Evolutionary conservation across 2,888 invertebrate species (phyloP).

Genomic region (Neoascia interrupta): DNA sequence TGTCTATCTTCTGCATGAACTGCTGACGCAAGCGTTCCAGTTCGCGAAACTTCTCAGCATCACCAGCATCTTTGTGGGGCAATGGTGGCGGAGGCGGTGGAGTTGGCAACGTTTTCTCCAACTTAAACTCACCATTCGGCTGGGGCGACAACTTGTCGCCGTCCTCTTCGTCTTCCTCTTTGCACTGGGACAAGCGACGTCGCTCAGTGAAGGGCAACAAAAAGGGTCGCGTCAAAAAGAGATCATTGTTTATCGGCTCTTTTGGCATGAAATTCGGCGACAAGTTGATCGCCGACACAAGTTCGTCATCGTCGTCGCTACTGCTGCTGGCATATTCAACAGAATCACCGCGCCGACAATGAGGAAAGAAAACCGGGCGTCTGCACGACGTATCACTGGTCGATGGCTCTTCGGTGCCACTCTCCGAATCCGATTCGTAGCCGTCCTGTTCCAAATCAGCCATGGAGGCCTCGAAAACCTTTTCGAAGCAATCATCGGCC

Average conservation of each 20-base stretch:
- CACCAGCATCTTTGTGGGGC: constrained; percentile 74
- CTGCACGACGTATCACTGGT: constrained; percentile 47
- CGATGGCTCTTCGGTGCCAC: constrained; percentile 71
- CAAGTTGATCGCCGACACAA: constrained; percentile 70
- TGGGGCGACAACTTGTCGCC: constrained; percentile 74
- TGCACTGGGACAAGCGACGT: constrained; percentile 88
- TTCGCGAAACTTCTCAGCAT: constrained; percentile 77
- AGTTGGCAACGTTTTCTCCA: constrained; percentile 36
- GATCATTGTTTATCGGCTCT: constrained; percentile 72
- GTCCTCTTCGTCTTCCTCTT: constrained; percentile 91
- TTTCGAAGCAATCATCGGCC: constrained; percentile 78
- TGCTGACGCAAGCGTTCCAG: constrained; percentile 76
- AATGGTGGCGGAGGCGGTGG: constrained; percentile 75
- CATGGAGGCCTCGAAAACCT: constrained; percentile 78
- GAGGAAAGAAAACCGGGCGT: constrained; percentile 70
- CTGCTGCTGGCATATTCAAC: constrained; percentile 75
- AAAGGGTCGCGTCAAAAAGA: constrained; percentile 75
- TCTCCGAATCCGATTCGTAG: constrained; percentile 77
- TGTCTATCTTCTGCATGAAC: constrained; percentile 79
- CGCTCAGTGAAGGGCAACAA: constrained; percentile 82
- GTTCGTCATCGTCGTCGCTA: constrained; percentile 72
- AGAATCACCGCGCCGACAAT: constrained; percentile 67
- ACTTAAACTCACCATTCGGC: constrained; percentile 45
- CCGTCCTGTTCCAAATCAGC: constrained; percentile 78
- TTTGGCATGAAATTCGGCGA: constrained; percentile 71